phyloP scores from a whole-genome alignment of 2,113 vertebrate genomes.

The Merops nubicus region DNA sequence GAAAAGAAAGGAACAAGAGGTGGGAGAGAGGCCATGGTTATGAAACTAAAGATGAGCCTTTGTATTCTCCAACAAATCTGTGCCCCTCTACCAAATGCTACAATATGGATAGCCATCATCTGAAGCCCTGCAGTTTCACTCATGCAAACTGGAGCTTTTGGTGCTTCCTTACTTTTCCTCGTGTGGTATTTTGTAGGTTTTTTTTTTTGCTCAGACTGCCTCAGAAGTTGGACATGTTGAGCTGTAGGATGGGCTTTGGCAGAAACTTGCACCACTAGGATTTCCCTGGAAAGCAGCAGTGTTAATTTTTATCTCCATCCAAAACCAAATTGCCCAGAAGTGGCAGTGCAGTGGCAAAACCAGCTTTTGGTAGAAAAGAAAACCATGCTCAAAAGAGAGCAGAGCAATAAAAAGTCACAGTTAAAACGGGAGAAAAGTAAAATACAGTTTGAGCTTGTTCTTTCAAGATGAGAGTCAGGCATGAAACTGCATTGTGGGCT shows the following conservation, averaged over 20 bases:
- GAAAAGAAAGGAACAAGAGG: background rate
- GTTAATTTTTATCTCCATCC: slow-evolving; percentile 12
- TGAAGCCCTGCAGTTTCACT: background rate
- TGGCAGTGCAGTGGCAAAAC: background rate
- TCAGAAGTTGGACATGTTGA: background rate
- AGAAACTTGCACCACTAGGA: background rate
- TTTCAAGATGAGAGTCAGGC: background rate
- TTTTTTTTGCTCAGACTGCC: background rate
- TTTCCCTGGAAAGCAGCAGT: slow-evolving; percentile 21
- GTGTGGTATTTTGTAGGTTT: background rate
- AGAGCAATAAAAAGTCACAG: background rate
- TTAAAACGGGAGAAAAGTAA: slow-evolving; percentile 17
- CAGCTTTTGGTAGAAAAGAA: background rate
- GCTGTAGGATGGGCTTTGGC: background rate
- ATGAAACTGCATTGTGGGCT: background rate
- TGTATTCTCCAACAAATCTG: background rate
- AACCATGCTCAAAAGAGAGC: background rate
- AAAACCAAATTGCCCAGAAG: slow-evolving; percentile 6
- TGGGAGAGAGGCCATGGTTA: background rate
- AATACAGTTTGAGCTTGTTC: background rate
- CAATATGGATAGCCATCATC: background rate
- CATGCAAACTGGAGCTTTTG: background rate
- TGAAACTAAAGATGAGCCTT: background rate
- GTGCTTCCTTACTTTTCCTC: background rate
- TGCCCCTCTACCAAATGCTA: background rate